Conservation (phyloP, 2,113 vertebrate genomes). For the Crypturellus undulatus region DNA sequence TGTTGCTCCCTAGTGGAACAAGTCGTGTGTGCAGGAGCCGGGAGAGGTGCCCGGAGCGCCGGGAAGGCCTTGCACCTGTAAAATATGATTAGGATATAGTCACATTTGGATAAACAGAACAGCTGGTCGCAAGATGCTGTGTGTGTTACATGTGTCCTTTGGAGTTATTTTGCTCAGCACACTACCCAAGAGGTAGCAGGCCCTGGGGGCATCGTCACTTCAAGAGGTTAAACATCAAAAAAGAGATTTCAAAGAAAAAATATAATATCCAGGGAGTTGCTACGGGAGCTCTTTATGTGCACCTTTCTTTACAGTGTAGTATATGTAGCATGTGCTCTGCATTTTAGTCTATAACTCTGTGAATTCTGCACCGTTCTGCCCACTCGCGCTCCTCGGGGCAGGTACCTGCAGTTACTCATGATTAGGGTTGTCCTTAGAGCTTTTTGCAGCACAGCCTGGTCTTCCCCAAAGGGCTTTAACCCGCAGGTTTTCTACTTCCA, state of each 20-base stretch:
- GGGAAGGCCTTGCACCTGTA: no score
- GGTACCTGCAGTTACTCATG: background rate
- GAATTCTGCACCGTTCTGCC: background rate
- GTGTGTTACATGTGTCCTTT: background rate
- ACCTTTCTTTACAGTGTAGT: background rate
- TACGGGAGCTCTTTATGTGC: background rate
- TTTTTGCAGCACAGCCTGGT: background rate
- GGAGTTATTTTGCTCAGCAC: background rate
- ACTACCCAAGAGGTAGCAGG: background rate
- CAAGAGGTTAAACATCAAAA: background rate
- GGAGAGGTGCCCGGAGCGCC: background rate
- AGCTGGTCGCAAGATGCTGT: background rate
- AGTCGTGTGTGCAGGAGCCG: background rate
- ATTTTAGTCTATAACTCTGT: background rate
- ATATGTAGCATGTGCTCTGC: slow-evolving; percentile 1
- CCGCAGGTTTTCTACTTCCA: background rate
- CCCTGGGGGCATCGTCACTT: background rate
- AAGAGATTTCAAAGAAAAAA: background rate
- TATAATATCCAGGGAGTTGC: background rate
- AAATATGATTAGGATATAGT: no score
- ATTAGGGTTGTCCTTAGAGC: accelerated
- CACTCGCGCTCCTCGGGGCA: background rate
- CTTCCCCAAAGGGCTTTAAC: background rate
- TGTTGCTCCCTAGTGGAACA: slow-evolving; percentile 58
- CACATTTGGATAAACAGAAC: background rate